Conservation (phyloP, 2,113 vertebrate species). For the Antigone vipio region DNA sequence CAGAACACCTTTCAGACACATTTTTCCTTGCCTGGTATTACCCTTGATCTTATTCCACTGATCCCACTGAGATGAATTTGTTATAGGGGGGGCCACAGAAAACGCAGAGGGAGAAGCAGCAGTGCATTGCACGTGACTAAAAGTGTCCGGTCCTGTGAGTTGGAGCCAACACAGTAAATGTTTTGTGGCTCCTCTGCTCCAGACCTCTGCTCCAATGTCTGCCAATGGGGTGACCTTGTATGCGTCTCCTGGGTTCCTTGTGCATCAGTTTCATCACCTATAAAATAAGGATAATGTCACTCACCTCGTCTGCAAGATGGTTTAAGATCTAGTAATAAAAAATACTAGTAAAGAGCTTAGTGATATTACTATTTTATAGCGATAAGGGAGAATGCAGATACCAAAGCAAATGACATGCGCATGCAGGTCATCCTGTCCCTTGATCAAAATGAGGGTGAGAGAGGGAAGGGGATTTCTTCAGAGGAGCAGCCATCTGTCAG, state of each 20-base stretch:
- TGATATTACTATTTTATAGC: neutral
- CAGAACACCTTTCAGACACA: neutral
- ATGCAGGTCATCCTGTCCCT: neutral
- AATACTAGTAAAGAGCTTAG: neutral
- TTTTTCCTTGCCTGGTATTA: neutral
- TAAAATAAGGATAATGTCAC: neutral
- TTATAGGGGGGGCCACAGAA: neutral
- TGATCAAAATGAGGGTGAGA: neutral
- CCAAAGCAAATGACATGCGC: neutral
- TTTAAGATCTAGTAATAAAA: neutral
- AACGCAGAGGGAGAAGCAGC: neutral
- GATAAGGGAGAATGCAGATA: neutral
- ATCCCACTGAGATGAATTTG: neutral
- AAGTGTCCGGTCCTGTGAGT: neutral
- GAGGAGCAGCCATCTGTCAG: neutral
- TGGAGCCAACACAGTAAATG: neutral
- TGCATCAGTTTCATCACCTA: neutral
- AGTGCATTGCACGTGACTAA: neutral
- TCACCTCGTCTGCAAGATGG: neutral
- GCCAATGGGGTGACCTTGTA: neutral
- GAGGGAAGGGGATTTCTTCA: neutral
- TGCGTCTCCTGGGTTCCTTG: neutral
- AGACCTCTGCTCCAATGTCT: fast-evolving
- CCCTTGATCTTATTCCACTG: neutral
- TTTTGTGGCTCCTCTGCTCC: neutral